Evolutionary conservation across 2,888 invertebrate genomes (phyloP).

Genomic region (Clitarchus hookeri): DNA sequence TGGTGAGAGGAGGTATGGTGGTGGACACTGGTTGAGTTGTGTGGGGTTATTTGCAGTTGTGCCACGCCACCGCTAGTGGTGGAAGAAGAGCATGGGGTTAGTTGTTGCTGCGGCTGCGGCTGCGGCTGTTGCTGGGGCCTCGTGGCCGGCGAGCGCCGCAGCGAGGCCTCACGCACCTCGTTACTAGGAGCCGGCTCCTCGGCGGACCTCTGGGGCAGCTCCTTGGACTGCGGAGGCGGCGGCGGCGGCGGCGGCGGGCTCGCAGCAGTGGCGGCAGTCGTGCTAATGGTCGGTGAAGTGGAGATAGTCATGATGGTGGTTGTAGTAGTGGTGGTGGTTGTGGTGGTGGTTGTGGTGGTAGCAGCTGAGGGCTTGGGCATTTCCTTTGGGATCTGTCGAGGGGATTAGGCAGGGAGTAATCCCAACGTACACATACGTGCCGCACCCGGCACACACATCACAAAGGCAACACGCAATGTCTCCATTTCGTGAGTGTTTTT

Average conservation of each 20-base stretch:
- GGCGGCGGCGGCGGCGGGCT: constrained; percentile 44
- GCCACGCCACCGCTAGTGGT: constrained; percentile 28
- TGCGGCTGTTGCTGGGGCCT: constrained; percentile 22
- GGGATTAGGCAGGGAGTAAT: constrained; percentile 14
- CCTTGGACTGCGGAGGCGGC: constrained; percentile 43
- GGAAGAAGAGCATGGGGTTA: constrained; percentile 22
- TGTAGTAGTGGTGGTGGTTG: constrained; percentile 45
- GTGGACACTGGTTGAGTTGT: background rate
- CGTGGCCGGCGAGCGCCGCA: background rate
- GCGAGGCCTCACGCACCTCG: constrained; percentile 34
- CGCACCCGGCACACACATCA: background rate
- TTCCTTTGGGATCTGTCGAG: constrained; percentile 65
- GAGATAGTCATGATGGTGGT: constrained; percentile 27
- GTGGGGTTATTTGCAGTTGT: constrained; percentile 41
- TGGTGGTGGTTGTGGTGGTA: constrained; percentile 53
- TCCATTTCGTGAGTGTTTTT: background rate
- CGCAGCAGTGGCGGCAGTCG: constrained; percentile 41
- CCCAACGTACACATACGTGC: background rate
- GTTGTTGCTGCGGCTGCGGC: constrained; percentile 32
- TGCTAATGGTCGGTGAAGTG: constrained; percentile 46
- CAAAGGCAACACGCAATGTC: background rate
- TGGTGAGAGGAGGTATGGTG: constrained; percentile 28
- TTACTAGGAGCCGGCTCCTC: constrained; percentile 22
- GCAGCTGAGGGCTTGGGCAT: constrained; percentile 54
- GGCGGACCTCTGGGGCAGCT: constrained; percentile 40